Evolutionary conservation across 1,140 invertebrate genomes (phyloP), one percentile per base, ranked within the genome.

Genomic region (Samia ricini): DNA sequence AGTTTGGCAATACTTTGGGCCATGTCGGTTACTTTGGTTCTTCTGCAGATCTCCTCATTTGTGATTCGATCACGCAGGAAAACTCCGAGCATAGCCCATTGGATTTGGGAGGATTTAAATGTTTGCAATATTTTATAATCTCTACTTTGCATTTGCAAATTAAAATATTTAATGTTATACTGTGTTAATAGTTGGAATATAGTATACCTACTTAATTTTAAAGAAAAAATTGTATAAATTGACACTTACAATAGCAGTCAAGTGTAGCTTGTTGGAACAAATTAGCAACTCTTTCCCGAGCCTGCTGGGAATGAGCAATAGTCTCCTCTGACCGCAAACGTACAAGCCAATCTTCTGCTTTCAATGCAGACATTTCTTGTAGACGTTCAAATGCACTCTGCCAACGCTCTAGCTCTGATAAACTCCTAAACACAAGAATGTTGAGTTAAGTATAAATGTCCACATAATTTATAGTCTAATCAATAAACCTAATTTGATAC

Each of bases 181-280:
- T n/a, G n/a, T n/a, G n/a, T n/a, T n/a, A n/a, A n/a, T n/a, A n/a
- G n/a, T n/a, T n/a, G n/a, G 48, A n/a, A n/a, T n/a, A n/a, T n/a
- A n/a, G n/a, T n/a, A n/a, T n/a, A n/a, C n/a, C n/a, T 29, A 29
- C 26, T 10, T 5, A 8, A 29, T 29, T 15, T 3, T 15, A 42
- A 42, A 42, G n/a, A 12, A 8, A 10, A 42, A 42, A 42, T 15
- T 15, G n/a, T 42, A 42, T 42, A 42, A 42, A 12, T 42, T 2
- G 20, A 36, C 42, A 77, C 83, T 83, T 70, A 89, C 87, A 88
- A 60, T 88, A 89, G 61, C 85, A 87, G 67, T 89, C 87, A 23
- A 85, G 63, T 2, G 76, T 64, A 15, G 87, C 83, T 22, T 79
- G 69, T 48, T 83, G 60, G 49, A 89, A 89, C 19, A 89, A 56